These are phyloP conservation scores for Eleginops maclovinus DNA, from an alignment of 2,113 vertebrate genomes.

Conservation along the genomic window DNA sequence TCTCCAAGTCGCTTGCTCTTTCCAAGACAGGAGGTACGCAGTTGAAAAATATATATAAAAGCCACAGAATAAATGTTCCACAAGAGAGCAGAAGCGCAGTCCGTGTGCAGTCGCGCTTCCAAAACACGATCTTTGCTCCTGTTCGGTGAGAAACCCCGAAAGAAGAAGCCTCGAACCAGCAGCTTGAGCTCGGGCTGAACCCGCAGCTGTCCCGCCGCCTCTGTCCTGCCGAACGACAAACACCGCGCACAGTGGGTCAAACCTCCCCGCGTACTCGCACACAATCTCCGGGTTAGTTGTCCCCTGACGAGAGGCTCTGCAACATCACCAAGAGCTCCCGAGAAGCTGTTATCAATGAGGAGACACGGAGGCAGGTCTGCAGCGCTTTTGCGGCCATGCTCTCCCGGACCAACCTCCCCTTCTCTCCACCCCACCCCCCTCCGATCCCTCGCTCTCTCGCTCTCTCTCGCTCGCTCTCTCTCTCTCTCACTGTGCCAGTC, in stretches of 20 bases:
- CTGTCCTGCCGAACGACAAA: background rate
- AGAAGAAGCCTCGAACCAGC: constrained; percentile 12
- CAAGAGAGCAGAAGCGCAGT: background rate
- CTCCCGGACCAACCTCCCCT: constrained; percentile 45
- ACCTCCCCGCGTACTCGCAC: constrained; percentile 24
- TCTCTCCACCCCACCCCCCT: background rate
- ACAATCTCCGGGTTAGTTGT: constrained; percentile 4
- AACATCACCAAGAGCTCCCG: constrained; percentile 13
- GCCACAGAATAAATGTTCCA: constrained; percentile 11
- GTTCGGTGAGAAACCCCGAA: background rate
- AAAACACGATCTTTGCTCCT: constrained; percentile 15
- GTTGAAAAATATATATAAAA: background rate
- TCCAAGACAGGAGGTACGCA: constrained; percentile 20
- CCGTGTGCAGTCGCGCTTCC: constrained; percentile 1
- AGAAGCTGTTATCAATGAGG: constrained; percentile 22
- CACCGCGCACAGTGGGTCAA: background rate
- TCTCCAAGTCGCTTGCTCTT: constrained; percentile 41
- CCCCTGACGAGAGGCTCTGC: constrained; percentile 15
- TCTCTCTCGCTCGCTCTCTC: background rate
- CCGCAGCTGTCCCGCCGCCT: constrained; percentile 9
- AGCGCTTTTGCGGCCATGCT: constrained; percentile 67
- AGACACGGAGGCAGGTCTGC: constrained; percentile 51
- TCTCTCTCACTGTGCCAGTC: constrained; percentile 44
- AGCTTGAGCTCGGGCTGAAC: constrained; percentile 21
- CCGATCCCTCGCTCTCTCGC: background rate